Percentiles rank a stretch among this genome's conserved stretches.
Evolutionary conservation across 1,140 invertebrate genomes (phyloP).

Genomic region (Neelides sp.): DNA sequence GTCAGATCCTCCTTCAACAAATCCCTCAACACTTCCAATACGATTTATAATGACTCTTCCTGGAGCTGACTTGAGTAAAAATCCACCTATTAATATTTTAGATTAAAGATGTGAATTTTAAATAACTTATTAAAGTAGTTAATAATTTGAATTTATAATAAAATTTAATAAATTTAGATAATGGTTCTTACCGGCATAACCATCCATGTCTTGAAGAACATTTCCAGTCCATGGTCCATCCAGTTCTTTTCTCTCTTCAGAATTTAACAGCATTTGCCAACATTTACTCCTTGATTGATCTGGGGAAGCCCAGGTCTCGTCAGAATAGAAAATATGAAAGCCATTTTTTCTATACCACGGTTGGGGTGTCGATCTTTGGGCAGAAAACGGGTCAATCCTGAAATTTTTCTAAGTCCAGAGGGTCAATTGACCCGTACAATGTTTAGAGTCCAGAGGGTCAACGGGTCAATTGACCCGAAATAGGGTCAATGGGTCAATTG

Average conservation of each 20-base stretch:
- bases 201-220: background rate
- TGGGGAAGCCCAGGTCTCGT: conserved; percentile 13
- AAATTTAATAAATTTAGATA: background rate
- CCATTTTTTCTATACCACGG: conserved; percentile 7
- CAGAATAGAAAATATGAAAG: conserved; percentile 2
- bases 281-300: background rate
- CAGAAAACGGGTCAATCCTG: no score
- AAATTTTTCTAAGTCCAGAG: no score
- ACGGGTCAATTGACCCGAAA: no score
- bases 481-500: no score
- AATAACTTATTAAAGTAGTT: no score
- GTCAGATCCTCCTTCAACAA: background rate
- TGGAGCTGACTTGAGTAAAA: conserved; percentile 1
- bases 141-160: background rate
- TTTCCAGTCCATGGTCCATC: background rate
- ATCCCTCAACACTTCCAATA: conserved; percentile 4
- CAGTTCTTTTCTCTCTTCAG: background rate
- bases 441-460: no score
- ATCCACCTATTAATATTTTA: conserved; percentile 12
- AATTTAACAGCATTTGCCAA: conserved; percentile 3
- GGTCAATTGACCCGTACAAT: no score
- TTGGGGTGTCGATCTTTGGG: no score
- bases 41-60: conserved; percentile 15
- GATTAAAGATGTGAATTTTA: no score
- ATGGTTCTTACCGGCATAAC: conserved; percentile 3